These are phyloP conservation scores for Hemicrepidius hirtus DNA, from an alignment of 2,888 invertebrate genomes.

Conservation along the genomic window DNA sequence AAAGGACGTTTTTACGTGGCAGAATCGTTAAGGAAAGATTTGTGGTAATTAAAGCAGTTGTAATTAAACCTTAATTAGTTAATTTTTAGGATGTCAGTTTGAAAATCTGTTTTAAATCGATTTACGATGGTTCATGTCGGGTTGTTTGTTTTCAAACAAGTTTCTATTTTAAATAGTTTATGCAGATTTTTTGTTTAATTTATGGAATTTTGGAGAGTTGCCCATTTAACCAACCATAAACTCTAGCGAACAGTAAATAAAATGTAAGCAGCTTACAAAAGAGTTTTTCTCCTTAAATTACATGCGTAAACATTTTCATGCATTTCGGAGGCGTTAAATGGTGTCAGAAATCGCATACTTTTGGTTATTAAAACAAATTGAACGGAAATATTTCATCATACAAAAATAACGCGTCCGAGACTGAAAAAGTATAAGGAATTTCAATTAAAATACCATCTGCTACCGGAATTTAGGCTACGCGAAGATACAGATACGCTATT, in stretches of 20 bases:
- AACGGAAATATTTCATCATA: conserved; percentile 32
- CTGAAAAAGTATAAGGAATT: conserved; percentile 43
- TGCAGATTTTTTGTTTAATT: conserved; percentile 31
- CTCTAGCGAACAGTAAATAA: conserved; percentile 10
- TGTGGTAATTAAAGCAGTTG: conserved; percentile 10
- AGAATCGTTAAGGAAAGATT: conserved; percentile 8
- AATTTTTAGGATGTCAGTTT: background rate
- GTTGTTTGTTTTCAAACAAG: conserved; percentile 25
- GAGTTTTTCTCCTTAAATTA: conserved; percentile 15
- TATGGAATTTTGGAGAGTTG: conserved; percentile 26
- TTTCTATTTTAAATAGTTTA: conserved; percentile 23
- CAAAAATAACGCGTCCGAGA: conserved; percentile 33
- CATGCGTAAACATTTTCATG: conserved; percentile 11
- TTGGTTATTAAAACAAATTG: conserved; percentile 30
- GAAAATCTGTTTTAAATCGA: background rate
- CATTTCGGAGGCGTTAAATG: background rate
- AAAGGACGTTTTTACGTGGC: background rate
- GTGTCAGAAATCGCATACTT: background rate
- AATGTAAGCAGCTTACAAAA: conserved; percentile 15
- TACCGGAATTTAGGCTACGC: conserved; percentile 40
- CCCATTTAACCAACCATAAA: conserved; percentile 25
- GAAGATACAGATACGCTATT: conserved; percentile 42
- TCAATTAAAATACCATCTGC: conserved; percentile 54
- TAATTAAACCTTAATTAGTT: conserved; percentile 18
- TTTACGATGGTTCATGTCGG: conserved; percentile 10